A percentile compares a stretch with the other conserved stretches of the same genome.
phyloP scores from a whole-genome alignment of 2,888 invertebrate genomes.

The Caenorhabditis parvicauda region DNA sequence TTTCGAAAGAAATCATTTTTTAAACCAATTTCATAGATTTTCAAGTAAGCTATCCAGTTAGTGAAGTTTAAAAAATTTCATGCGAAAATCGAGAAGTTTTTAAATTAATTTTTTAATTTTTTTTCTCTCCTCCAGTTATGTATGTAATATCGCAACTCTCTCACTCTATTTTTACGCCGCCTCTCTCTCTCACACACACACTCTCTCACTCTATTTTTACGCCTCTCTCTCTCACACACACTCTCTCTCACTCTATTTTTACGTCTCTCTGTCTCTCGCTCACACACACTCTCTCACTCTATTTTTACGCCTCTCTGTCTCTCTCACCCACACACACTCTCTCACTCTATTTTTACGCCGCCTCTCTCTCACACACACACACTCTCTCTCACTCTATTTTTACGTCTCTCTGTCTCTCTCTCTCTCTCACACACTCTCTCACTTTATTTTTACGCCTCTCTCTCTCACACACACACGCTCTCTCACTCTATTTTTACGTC shows the following conservation, averaged over 20 bases:
- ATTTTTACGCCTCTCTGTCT: not conserved
- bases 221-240: slow-evolving; percentile 6
- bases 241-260: too few species aligned
- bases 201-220: slow-evolving; percentile 13
- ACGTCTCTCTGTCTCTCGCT: slow-evolving; percentile 7
- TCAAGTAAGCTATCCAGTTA: too few species aligned
- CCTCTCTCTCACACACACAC: not conserved
- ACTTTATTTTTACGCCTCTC: not conserved
- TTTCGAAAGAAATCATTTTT: too few species aligned
- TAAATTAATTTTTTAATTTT: too few species aligned
- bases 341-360: not conserved
- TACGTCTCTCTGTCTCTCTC: too few species aligned
- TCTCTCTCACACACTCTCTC: slow-evolving; percentile 5
- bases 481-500: not conserved
- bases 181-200: slow-evolving; percentile 7
- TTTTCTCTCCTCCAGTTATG: slow-evolving; percentile 4
- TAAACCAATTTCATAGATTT: too few species aligned
- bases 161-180: slow-evolving; percentile 2
- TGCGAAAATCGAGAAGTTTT: too few species aligned
- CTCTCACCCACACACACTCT: not conserved
- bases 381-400: not conserved
- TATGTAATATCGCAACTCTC: slow-evolving; percentile 4
- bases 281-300: too few species aligned
- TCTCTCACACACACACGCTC: not conserved
- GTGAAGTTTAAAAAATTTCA: too few species aligned